Evolutionary conservation across 2,797 vertebrate species (phyloP).

Genomic region (Poliocrania exsul): DNA sequence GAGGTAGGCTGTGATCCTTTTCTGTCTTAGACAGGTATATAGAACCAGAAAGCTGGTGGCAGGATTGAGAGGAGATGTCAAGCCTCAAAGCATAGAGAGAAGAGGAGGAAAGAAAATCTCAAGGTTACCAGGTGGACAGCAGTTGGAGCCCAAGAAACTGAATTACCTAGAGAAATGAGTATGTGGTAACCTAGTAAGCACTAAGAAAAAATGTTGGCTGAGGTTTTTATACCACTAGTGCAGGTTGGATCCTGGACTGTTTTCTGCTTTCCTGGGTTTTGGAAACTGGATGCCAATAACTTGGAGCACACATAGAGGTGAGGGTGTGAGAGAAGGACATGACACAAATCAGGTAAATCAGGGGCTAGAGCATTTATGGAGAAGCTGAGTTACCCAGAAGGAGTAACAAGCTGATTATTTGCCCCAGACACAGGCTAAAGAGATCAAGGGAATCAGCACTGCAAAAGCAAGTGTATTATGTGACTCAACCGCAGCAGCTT

Average conservation of each 20-base stretch:
- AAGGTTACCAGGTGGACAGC: not conserved
- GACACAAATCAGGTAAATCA: not conserved
- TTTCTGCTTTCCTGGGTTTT: not conserved
- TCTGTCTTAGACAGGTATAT: not conserved
- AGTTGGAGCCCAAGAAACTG: not conserved
- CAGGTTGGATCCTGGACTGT: not conserved
- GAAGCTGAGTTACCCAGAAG: not conserved
- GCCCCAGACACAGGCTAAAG: not conserved
- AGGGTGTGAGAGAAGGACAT: not conserved
- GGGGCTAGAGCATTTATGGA: not conserved
- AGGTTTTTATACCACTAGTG: not conserved
- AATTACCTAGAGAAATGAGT: not conserved
- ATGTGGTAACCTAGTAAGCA: accelerated
- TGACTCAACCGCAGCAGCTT: accelerated
- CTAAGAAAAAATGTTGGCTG: not conserved
- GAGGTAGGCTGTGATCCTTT: not conserved
- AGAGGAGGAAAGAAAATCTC: not conserved
- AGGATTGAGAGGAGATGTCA: not conserved
- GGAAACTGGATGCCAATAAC: not conserved
- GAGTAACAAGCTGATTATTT: not conserved
- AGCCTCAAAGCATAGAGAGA: not conserved
- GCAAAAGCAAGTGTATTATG: not conserved
- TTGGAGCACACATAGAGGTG: not conserved
- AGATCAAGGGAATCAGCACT: not conserved
- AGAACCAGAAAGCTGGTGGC: not conserved